Evolutionary conservation across 2,113 vertebrate genomes (phyloP).

Genomic region (Tyrannus savana): DNA sequence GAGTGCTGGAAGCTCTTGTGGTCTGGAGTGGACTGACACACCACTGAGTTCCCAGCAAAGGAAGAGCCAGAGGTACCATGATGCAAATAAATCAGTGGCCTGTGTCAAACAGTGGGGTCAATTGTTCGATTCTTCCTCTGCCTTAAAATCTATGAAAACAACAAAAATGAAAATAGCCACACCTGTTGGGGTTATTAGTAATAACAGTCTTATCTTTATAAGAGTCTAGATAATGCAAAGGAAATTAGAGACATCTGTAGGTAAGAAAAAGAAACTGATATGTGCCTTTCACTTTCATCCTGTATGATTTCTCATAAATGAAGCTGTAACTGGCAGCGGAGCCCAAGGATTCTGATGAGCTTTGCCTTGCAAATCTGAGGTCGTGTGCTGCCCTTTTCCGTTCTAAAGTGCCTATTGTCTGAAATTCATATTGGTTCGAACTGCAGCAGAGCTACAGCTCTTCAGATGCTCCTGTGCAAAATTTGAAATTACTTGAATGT

Average conservation of each 20-base stretch:
- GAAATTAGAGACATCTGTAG: neutral
- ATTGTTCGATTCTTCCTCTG: neutral
- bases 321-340: neutral
- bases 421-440: neutral
- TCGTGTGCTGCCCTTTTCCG: fast-evolving
- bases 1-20: neutral
- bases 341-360: neutral
- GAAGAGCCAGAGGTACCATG: neutral
- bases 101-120: neutral
- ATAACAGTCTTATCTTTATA: neutral
- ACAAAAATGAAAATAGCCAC: constrained; percentile 9
- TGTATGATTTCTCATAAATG: constrained; percentile 45
- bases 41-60: neutral
- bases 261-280: neutral
- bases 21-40: neutral
- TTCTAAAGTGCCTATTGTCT: neutral
- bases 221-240: neutral
- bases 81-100: neutral
- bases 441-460: neutral
- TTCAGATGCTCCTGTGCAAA: neutral
- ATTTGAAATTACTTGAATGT: neutral
- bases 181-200: neutral
- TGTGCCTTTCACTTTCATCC: constrained; percentile 55
- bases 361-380: constrained; percentile 28
- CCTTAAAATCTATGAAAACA: neutral